These are phyloP conservation scores for Ceyx melanurus DNA, from an alignment of 2,113 vertebrate genomes.

Conservation along the genomic window DNA sequence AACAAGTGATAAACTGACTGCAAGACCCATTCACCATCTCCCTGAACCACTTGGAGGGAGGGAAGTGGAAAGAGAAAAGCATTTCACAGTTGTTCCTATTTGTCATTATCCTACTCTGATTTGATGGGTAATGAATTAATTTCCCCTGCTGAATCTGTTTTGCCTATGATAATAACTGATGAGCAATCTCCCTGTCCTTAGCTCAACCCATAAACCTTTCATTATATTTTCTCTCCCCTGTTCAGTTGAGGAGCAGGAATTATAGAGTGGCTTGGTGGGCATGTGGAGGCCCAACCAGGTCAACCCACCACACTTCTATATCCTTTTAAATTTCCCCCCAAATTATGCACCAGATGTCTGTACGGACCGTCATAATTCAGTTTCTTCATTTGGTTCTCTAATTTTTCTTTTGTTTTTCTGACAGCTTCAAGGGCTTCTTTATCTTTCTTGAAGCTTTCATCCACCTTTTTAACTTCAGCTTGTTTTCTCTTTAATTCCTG, in stretches of 20 bases:
- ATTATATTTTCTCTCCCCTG: neutral
- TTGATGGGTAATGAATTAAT: neutral
- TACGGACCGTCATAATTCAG: conserved; percentile 88
- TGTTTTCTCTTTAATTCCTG: conserved; percentile 90
- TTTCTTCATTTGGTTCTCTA: conserved; percentile 83
- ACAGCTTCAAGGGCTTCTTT: conserved; percentile 79
- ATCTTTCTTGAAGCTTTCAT: conserved; percentile 87
- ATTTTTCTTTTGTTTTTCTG: conserved; percentile 76
- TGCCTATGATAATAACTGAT: neutral
- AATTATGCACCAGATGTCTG: neutral
- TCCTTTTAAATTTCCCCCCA: neutral
- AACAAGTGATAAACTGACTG: accelerated
- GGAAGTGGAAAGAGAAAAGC: neutral
- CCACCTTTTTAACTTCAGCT: conserved; percentile 89
- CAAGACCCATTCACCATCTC: accelerated
- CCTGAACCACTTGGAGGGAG: accelerated
- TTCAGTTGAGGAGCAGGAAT: neutral
- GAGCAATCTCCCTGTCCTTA: neutral
- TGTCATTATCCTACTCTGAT: neutral
- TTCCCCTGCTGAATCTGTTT: neutral
- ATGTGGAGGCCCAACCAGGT: neutral
- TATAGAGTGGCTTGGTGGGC: neutral
- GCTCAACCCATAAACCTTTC: accelerated
- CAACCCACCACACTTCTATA: neutral
- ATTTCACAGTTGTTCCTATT: neutral